A percentile compares a stretch with the other conserved stretches of the same genome.
Conservation (phyloP, 2,113 vertebrate genomes). For the Daubentonia madagascariensis region DNA sequence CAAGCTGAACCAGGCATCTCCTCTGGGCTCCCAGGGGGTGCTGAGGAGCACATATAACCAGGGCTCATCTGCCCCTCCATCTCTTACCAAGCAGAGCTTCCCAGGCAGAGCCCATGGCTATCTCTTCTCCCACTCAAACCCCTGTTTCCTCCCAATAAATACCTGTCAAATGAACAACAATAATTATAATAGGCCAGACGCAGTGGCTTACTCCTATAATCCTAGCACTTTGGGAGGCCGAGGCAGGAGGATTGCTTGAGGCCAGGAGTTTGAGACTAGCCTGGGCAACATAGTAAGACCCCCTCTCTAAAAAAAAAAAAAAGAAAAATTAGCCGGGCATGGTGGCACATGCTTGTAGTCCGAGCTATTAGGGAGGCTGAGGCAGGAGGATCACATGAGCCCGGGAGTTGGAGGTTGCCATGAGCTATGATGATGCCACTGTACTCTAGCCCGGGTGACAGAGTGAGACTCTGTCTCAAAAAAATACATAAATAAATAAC, state of each 20-base stretch:
- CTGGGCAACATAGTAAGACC: background rate
- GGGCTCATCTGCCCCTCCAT: too few species aligned
- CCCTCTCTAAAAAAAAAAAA: background rate
- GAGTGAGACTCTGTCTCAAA: background rate
- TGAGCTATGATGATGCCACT: background rate
- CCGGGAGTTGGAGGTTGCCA: background rate
- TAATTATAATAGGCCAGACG: too few species aligned
- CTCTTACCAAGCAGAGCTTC: too few species aligned
- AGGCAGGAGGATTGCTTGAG: background rate
- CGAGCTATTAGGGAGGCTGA: background rate
- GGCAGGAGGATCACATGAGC: background rate
- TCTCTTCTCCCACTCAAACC: too few species aligned
- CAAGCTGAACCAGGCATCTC: too few species aligned
- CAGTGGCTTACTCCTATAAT: background rate
- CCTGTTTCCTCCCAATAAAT: too few species aligned
- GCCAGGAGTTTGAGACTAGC: background rate
- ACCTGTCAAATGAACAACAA: too few species aligned
- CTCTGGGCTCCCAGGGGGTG: too few species aligned
- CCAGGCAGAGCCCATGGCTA: too few species aligned
- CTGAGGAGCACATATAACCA: too few species aligned
- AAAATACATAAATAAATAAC: background rate
- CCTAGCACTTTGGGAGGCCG: background rate
- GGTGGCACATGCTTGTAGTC: background rate
- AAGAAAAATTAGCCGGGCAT: background rate
- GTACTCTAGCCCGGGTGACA: background rate